These are phyloP conservation scores for Ranitomeya variabilis DNA, from an alignment of 2,113 vertebrate species.

Conservation along the genomic window DNA sequence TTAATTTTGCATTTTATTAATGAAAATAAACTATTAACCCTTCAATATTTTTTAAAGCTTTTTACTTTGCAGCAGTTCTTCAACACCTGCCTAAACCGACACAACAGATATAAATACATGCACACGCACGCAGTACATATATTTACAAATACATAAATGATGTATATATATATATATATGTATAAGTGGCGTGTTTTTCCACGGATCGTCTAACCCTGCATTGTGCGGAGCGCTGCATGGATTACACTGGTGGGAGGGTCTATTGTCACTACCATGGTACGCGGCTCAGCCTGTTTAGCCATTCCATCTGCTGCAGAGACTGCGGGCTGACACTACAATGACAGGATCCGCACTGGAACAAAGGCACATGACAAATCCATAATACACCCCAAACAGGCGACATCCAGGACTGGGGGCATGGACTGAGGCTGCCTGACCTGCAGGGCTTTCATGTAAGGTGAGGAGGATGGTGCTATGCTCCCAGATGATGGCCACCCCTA, in stretches of 20 bases:
- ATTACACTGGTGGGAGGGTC: slow-evolving; percentile 42
- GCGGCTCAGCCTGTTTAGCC: slow-evolving; percentile 23
- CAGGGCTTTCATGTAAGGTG: neutral
- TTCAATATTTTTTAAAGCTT: no score
- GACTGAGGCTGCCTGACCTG: neutral
- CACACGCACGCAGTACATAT: no score
- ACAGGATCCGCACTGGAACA: slow-evolving; percentile 19
- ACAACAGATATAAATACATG: no score
- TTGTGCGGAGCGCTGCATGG: slow-evolving; percentile 11
- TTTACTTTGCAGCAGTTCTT: no score
- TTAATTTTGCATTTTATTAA: no score
- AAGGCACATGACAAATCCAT: neutral
- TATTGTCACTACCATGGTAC: neutral
- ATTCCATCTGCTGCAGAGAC: slow-evolving; percentile 46
- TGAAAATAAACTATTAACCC: no score
- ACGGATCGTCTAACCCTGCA: neutral
- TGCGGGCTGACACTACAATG: slow-evolving; percentile 47
- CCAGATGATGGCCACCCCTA: neutral
- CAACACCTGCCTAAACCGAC: no score
- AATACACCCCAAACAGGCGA: neutral
- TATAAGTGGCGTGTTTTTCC: no score
- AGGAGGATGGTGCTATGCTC: neutral
- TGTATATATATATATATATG: neutral
- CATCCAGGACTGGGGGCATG: neutral
- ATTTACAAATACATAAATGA: neutral